A percentile compares a stretch with the other conserved stretches of the same genome.
These are phyloP conservation scores for Trissolcus brochymenae DNA, from an alignment of 2,888 invertebrate genomes.

Conservation along the genomic window DNA sequence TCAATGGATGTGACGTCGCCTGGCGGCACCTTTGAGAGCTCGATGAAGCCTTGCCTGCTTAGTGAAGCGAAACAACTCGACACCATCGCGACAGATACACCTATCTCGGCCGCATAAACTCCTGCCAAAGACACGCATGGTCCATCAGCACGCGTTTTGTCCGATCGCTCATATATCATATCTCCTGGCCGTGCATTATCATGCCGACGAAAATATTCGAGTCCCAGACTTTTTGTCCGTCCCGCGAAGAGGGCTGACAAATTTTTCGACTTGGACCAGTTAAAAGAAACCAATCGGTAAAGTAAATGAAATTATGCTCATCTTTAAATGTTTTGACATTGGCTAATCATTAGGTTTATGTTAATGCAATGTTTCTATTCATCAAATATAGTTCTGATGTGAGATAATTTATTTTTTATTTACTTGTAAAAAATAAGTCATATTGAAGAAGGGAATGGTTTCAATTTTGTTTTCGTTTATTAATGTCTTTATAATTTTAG, in stretches of 20 bases:
- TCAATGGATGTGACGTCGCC: conserved; percentile 67
- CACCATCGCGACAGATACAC: conserved; percentile 64
- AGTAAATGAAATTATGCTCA: conserved; percentile 18
- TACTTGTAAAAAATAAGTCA: not conserved
- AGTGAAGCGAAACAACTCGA: conserved; percentile 61
- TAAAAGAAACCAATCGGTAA: conserved; percentile 4
- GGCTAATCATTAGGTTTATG: conserved; percentile 37
- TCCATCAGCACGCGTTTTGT: conserved; percentile 54
- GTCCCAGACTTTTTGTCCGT: not conserved
- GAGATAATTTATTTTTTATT: conserved; percentile 24
- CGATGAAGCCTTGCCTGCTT: conserved; percentile 64
- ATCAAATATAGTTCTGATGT: conserved; percentile 20
- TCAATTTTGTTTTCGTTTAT: too few species aligned
- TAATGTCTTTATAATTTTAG: too few species aligned
- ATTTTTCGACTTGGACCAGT: conserved; percentile 1
- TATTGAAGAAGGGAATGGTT: not conserved
- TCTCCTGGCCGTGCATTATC: conserved; percentile 9
- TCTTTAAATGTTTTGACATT: conserved; percentile 40
- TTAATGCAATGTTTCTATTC: conserved; percentile 27
- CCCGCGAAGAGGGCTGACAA: conserved; percentile 9
- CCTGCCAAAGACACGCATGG: conserved; percentile 50
- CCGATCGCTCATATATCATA: conserved; percentile 33
- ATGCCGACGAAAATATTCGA: conserved; percentile 13
- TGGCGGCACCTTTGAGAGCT: conserved; percentile 72
- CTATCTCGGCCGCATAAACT: conserved; percentile 59